phyloP scores from a whole-genome alignment of 2,113 vertebrate genomes.

The Carassius gibelio region DNA sequence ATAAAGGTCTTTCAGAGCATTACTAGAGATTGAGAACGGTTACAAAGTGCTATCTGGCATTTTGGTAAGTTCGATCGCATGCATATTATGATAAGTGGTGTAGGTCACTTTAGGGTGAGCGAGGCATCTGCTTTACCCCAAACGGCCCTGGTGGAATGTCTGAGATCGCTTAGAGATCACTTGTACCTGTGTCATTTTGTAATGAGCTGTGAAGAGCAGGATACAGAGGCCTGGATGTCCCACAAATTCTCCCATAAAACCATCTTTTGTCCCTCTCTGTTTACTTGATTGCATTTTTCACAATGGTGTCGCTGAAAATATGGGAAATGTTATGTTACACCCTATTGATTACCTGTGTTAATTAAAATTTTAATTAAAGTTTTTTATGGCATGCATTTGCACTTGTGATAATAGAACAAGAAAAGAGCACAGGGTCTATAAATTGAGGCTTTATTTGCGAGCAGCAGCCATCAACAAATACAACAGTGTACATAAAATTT shows the following conservation, averaged over 20 bases:
- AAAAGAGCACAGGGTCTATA: conserved; percentile 75
- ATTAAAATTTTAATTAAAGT: conserved; percentile 88
- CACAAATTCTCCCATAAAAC: conserved; percentile 80
- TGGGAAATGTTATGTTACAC: conserved; percentile 83
- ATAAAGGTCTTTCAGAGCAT: conserved; percentile 29
- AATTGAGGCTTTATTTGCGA: conserved; percentile 82
- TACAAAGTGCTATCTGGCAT: conserved; percentile 20
- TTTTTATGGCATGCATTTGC: conserved; percentile 80
- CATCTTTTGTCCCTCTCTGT: conserved; percentile 76
- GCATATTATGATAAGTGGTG: background rate
- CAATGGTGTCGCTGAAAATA: conserved; percentile 68
- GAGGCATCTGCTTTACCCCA: background rate
- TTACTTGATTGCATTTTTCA: conserved; percentile 78
- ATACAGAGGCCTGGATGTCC: conserved; percentile 47
- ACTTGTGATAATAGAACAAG: conserved; percentile 83
- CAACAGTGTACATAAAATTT: conserved; percentile 91
- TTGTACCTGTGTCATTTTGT: conserved; percentile 31
- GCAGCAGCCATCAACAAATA: conserved; percentile 86
- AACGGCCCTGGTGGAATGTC: background rate
- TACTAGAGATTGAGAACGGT: conserved; percentile 22
- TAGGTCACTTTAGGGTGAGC: conserved; percentile 21
- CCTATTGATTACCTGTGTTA: conserved; percentile 84
- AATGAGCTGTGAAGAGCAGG: conserved; percentile 15
- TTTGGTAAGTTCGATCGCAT: conserved; percentile 12
- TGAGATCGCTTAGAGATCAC: conserved; percentile 2